Percentiles rank a stretch among this genome's conserved stretches.
These are phyloP conservation scores for Salarias fasciatus DNA, from an alignment of 2,797 vertebrate genomes.

Conservation along the genomic window DNA sequence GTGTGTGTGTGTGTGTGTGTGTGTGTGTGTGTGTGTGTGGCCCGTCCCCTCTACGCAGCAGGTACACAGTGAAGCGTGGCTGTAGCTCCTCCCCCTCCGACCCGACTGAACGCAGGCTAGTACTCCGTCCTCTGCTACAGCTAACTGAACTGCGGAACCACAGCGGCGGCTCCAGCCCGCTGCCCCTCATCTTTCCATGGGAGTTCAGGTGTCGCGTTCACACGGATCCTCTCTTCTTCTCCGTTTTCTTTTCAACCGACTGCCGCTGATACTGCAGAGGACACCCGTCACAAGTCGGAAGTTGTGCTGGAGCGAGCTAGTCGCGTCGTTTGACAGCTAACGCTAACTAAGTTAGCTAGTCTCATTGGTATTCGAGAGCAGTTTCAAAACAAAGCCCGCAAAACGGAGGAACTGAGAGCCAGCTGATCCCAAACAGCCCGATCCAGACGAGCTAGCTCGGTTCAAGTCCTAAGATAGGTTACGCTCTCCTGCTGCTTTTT, in stretches of 20 bases:
- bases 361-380: slow-evolving; percentile 60
- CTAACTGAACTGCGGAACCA: slow-evolving; percentile 72
- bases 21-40: too few relatives aligned
- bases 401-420: slow-evolving; percentile 46
- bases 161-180: too few relatives aligned
- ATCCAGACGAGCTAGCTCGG: slow-evolving; percentile 3
- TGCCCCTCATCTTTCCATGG: slow-evolving; percentile 24
- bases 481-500: background rate
- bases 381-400: slow-evolving; percentile 79
- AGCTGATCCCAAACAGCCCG: slow-evolving; percentile 35
- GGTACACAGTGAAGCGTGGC: slow-evolving; percentile 74
- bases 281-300: slow-evolving; percentile 34
- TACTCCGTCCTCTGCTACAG: slow-evolving; percentile 37
- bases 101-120: slow-evolving; percentile 47
- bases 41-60: background rate
- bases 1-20: too few relatives aligned
- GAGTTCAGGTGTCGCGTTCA: slow-evolving; percentile 26
- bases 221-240: slow-evolving; percentile 17
- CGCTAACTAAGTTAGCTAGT: slow-evolving; percentile 73
- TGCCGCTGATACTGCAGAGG: background rate
- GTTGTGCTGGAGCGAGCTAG: slow-evolving; percentile 58
- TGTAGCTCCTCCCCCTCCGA: slow-evolving; percentile 66
- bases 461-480: background rate
- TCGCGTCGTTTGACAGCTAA: slow-evolving; percentile 76
- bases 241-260: background rate